Percentiles rank a stretch among this genome's conserved stretches.
phyloP scores from a whole-genome alignment of 2,113 vertebrate genomes.

The Scolopax mira region DNA sequence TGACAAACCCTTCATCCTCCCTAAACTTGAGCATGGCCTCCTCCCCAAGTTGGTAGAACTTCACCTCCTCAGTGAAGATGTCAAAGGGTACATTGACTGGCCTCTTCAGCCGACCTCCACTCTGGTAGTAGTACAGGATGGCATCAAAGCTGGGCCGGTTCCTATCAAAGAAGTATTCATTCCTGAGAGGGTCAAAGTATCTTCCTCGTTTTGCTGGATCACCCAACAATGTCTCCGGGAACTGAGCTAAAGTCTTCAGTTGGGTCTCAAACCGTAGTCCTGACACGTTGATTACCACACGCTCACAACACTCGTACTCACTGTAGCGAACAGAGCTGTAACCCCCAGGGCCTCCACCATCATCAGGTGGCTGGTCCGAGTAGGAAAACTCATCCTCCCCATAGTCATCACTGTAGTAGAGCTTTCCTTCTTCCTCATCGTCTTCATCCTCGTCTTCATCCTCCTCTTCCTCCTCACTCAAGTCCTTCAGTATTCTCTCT shows the following conservation, averaged over 20 bases:
- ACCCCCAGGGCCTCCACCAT: conserved; percentile 69
- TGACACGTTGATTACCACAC: conserved; percentile 97
- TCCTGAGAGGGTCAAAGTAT: conserved; percentile 96
- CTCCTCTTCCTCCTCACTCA: conserved; percentile 89
- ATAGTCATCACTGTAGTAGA: conserved; percentile 82
- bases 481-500: conserved; percentile 91
- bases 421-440: conserved; percentile 79
- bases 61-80: conserved; percentile 97
- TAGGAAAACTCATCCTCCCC: conserved; percentile 86
- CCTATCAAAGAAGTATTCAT: conserved; percentile 97
- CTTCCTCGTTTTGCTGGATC: conserved; percentile 91
- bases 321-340: conserved; percentile 87
- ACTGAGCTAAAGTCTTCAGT: conserved; percentile 94
- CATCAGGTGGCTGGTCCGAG: conserved; percentile 83
- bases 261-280: conserved; percentile 96
- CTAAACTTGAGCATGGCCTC: conserved; percentile 96
- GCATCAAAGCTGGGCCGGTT: conserved; percentile 97
- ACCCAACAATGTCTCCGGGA: conserved; percentile 92
- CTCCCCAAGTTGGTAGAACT: conserved; percentile 96
- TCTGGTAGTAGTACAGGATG: conserved; percentile 97
- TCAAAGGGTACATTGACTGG: conserved; percentile 95
- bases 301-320: conserved; percentile 91
- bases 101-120: conserved; percentile 92
- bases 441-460: conserved; percentile 80
- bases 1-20: conserved; percentile 96